Conservation (phyloP, 2,113 vertebrate species). For the Morone chrysops region DNA sequence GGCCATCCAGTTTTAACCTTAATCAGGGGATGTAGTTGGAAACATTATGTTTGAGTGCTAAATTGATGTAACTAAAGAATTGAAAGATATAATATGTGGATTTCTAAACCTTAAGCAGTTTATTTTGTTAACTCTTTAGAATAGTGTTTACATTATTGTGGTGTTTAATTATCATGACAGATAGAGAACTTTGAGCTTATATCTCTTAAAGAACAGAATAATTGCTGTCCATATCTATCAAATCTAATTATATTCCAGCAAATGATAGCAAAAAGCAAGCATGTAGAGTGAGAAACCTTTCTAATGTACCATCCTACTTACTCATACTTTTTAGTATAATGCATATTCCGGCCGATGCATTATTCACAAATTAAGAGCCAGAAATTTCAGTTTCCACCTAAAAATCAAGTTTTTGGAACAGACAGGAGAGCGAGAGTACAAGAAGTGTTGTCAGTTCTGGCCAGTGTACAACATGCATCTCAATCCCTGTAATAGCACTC, state of each 20-base stretch:
- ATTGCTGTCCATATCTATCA: slow-evolving; percentile 37
- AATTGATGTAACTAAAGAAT: slow-evolving; percentile 36
- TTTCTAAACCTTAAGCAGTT: slow-evolving; percentile 19
- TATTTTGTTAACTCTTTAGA: slow-evolving; percentile 50
- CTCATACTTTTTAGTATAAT: slow-evolving; percentile 74
- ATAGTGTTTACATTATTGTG: slow-evolving; percentile 26
- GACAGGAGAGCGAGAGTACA: slow-evolving; percentile 68
- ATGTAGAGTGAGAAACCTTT: slow-evolving; percentile 66
- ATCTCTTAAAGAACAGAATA: slow-evolving; percentile 31
- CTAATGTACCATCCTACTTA: slow-evolving; percentile 67
- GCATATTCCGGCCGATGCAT: slow-evolving; percentile 71
- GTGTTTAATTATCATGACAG: slow-evolving; percentile 50
- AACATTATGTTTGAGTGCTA: slow-evolving; percentile 35
- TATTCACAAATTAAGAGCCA: slow-evolving; percentile 81
- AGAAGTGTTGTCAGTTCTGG: slow-evolving; percentile 82
- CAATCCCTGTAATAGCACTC: slow-evolving; percentile 80
- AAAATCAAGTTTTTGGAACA: slow-evolving; percentile 63
- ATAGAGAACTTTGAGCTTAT: slow-evolving; percentile 41
- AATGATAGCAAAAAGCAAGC: slow-evolving; percentile 60
- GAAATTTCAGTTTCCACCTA: slow-evolving; percentile 68
- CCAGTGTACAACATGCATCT: slow-evolving; percentile 78
- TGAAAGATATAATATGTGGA: slow-evolving; percentile 16
- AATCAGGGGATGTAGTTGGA: slow-evolving; percentile 41
- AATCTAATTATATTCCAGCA: slow-evolving; percentile 43
- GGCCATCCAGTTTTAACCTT: slow-evolving; percentile 43